Evolutionary conservation across 1,140 invertebrate species (phyloP), one percentile per base, ranked within the genome.

Genomic region (Lucilia cuprina): DNA sequence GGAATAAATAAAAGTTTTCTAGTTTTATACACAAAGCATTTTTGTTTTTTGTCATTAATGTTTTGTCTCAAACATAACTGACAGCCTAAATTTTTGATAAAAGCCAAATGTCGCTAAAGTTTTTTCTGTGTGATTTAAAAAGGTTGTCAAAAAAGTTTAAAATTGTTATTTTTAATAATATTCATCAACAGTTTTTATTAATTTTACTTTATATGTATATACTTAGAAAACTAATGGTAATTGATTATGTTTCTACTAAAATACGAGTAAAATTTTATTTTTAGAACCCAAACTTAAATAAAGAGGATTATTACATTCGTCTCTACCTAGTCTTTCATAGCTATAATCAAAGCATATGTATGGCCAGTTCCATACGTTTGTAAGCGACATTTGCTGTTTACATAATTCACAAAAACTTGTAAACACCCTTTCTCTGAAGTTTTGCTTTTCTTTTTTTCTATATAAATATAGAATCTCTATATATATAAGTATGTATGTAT

Each of bases 71-170:
- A 70, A 21, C 65, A 70, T 25, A 70, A 70, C n/a, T 70, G 65
- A 70, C 65, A 70, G 65, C 65, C 65, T 70, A 70, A 70, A 70
- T 70, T 70, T 70, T 55, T 21, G 65, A 70, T 70, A 70, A 70
- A 70, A 70, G 65, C 65, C 65, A 70, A 70, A 70, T 70, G 65
- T 70, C 65, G 65, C 65, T 70, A 21, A 70, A 70, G 65, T 70
- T 70, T 19, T 70, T 70, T 70, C 25, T 19, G 21, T 70, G 65
- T 21, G 65, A 70, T 70, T 70, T 70, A 25, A 21, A 21, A 70
- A 70, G 25, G n/a, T 21, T 70, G 65, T 70, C 65, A 70, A 70
- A 70, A 60, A 70, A 70, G 65, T 70, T 21, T 7, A 9, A 70
- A 19, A 70, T 9, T 70, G 21, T 21, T 19, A 70, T 21, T 70